Evolutionary conservation across 2,888 invertebrate genomes (phyloP).

Genomic region (Melangyna quadrimaculata): DNA sequence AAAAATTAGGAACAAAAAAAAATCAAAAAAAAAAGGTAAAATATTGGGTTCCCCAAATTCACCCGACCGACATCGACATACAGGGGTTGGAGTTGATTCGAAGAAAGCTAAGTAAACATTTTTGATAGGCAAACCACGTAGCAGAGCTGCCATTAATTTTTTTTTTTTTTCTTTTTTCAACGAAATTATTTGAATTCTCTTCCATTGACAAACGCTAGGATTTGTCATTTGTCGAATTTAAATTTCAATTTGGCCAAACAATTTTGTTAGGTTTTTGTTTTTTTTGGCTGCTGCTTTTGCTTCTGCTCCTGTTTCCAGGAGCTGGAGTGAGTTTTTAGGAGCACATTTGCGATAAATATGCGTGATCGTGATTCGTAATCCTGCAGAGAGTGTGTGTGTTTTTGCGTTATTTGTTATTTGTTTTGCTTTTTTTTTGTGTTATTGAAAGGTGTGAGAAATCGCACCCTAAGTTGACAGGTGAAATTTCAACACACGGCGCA

Average conservation of each 20-base stretch:
- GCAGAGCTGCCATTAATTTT: constrained; percentile 49
- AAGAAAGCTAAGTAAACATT: constrained; percentile 30
- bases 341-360: constrained; percentile 22
- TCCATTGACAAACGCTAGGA: constrained; percentile 72
- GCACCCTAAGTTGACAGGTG: constrained; percentile 48
- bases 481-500: constrained; percentile 34
- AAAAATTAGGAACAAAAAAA: constrained; percentile 58
- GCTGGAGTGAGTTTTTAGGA: neutral
- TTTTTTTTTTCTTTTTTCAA: constrained; percentile 22
- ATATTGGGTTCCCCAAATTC: constrained; percentile 17
- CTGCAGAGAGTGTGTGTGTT: neutral
- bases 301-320: neutral
- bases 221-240: constrained; percentile 79
- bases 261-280: neutral
- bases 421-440: neutral
- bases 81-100: constrained; percentile 11
- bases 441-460: constrained; percentile 14
- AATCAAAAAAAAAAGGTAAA: neutral
- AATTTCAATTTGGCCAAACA: constrained; percentile 77
- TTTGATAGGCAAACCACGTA: constrained; percentile 67
- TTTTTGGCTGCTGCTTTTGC: neutral
- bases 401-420: neutral
- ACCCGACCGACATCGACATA: neutral
- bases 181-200: constrained; percentile 33
- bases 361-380: constrained; percentile 24